Conservation (phyloP, 2,797 vertebrate species). For the Buceros bicornis region DNA sequence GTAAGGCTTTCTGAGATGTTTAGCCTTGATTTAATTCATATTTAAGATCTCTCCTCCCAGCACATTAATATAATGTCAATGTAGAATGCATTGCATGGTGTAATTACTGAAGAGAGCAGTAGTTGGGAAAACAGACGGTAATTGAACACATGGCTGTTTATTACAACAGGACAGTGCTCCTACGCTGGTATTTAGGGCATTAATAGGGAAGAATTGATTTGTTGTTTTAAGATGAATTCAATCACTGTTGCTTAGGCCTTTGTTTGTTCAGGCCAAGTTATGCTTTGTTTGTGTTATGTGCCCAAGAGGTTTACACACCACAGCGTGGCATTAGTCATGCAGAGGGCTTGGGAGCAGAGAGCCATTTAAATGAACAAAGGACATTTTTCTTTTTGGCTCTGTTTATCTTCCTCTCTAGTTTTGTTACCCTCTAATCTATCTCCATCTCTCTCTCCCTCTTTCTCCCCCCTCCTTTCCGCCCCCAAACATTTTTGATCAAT, state of each 20-base stretch:
- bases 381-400: slow-evolving; percentile 55
- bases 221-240: slow-evolving; percentile 78
- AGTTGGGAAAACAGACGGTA: slow-evolving; percentile 67
- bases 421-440: slow-evolving; percentile 71
- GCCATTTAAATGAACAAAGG: slow-evolving; percentile 54
- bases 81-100: slow-evolving; percentile 61
- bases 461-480: not conserved
- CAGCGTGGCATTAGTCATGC: slow-evolving; percentile 65
- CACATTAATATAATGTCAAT: slow-evolving; percentile 75
- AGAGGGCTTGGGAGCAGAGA: slow-evolving; percentile 58
- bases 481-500: slow-evolving; percentile 27
- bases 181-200: slow-evolving; percentile 71
- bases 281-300: slow-evolving; percentile 76
- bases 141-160: slow-evolving; percentile 75
- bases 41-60: slow-evolving; percentile 73
- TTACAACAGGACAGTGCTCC: slow-evolving; percentile 73
- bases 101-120: slow-evolving; percentile 75
- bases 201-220: slow-evolving; percentile 78
- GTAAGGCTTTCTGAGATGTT: slow-evolving; percentile 56
- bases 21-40: slow-evolving; percentile 73
- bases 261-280: slow-evolving; percentile 76
- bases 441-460: not conserved
- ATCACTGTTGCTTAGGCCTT: slow-evolving; percentile 71
- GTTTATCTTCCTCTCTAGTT: slow-evolving; percentile 74
- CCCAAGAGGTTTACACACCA: slow-evolving; percentile 68